Base-by-base conservation (phyloP, 1,140 invertebrate species). In the Cherax quadricarinatus region DNA sequence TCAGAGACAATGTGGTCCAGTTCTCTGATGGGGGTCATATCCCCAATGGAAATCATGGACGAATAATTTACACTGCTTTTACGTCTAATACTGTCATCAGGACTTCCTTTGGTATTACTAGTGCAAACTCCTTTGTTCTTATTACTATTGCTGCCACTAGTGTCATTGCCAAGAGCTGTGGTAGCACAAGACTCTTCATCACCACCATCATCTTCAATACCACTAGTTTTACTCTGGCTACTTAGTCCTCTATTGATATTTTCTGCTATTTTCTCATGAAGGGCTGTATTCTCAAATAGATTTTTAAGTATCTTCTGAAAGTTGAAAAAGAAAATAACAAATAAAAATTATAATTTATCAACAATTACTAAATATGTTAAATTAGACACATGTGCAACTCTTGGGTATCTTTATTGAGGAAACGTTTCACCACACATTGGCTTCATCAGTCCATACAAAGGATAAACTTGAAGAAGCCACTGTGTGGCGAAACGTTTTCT, bases 251-350 rank as follows among this genome's bases (percentile, higher is more conserved):
- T 73, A 60, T 91, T 91, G 4, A 91, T 91, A 14, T 85, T 91
- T 30, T 86, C 90, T 79, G 90, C 90, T 51, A 91, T 91, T 78
- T 91, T 91, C 24, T 91, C 90, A 57, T 91, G 90, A 24, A 91
- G 90, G 1, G 90, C 90, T 24, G 90, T 91, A n/a, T 91, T 91
- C 53, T 91, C 90, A 87, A 86, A 91, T 21, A 91, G 60, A 41
- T 91, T 91, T 51, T 91, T 91, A 53, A 91, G 57, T 21, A 91
- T 87, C 87, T 91, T 91, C 90, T 91, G 90, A 66, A 91, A 90
- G 83, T 75, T 62, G 0, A 57, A 84, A 66, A 75, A 49, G 21
- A 24, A n/a, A 18, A 9, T 41, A 49, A 3, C 16, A 66, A 24
- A 7, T 86, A 48, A 75, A 86, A 51, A 49, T 10, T n/a, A 70